Conservation (phyloP, 2,797 vertebrate species). For the Anguilla megastoma region DNA sequence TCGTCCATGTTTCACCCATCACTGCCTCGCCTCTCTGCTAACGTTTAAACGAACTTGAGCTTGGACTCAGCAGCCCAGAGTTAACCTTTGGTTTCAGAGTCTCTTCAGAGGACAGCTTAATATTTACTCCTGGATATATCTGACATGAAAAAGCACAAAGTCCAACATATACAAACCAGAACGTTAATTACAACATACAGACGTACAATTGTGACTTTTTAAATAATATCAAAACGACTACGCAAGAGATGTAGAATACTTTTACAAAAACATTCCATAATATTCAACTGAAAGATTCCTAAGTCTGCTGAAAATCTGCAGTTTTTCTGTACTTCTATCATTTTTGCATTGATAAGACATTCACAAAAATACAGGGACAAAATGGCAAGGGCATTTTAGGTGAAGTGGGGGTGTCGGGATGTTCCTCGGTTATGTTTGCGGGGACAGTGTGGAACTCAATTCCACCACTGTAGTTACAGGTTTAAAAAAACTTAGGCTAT, state of each 20-base stretch:
- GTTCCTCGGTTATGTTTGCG: not conserved
- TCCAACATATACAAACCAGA: constrained; percentile 4
- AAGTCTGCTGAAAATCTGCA: not conserved
- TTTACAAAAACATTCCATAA: constrained; percentile 11
- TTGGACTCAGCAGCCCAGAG: constrained; percentile 34
- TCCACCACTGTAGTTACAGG: not conserved
- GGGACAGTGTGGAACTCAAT: not conserved
- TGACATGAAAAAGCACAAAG: not conserved
- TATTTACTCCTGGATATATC: not conserved
- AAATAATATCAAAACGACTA: constrained; percentile 32
- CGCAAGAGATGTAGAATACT: constrained; percentile 33
- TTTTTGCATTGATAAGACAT: not conserved
- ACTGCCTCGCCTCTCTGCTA: constrained; percentile 44
- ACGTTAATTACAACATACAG: constrained; percentile 28
- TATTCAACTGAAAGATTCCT: not conserved
- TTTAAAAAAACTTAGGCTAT: not conserved
- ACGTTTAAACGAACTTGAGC: constrained; percentile 58
- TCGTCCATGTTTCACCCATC: not conserved
- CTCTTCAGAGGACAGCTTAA: not conserved
- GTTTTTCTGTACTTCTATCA: not conserved
- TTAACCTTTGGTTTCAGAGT: not conserved
- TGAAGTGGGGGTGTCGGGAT: not conserved
- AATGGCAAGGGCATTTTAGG: not conserved
- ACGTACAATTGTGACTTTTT: constrained; percentile 26
- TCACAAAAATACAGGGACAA: not conserved